Conservation (phyloP, 35 echinoderm and acorn worm species). For the Acanthaster planci region DNA sequence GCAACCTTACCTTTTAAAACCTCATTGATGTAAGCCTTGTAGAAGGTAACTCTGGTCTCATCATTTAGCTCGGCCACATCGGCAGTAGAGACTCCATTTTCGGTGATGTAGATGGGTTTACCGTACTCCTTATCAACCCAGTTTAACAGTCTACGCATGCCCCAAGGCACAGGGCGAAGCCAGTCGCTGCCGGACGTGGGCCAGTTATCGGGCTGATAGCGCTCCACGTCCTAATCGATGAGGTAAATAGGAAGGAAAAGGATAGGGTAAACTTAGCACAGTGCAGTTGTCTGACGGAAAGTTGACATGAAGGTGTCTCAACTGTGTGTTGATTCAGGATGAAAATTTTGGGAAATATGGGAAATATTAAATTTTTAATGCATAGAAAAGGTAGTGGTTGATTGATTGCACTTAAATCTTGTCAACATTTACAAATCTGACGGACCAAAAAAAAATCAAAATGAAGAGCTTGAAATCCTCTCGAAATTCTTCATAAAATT, state of each 20-base stretch:
- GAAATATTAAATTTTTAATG: too few species aligned
- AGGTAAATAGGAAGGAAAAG: background rate
- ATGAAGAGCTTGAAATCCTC: too few species aligned
- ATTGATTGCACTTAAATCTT: too few species aligned
- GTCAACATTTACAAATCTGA: too few species aligned
- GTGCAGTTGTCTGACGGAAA: too few species aligned
- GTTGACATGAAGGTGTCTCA: too few species aligned
- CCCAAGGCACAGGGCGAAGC: slow-evolving; percentile 94
- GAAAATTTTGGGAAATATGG: too few species aligned
- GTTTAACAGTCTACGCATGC: slow-evolving; percentile 72
- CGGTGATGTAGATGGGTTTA: slow-evolving; percentile 88
- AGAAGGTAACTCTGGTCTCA: slow-evolving; percentile 49
- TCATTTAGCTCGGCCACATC: slow-evolving; percentile 61
- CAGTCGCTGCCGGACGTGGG: slow-evolving; percentile 71
- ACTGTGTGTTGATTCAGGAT: too few species aligned
- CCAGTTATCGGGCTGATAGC: slow-evolving; percentile 77
- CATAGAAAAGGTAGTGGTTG: too few species aligned
- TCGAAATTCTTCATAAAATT: too few species aligned
- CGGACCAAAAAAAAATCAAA: too few species aligned
- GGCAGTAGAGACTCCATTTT: slow-evolving; percentile 82
- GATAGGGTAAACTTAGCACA: too few species aligned
- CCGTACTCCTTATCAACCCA: slow-evolving; percentile 86
- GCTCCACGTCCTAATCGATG: slow-evolving; percentile 54
- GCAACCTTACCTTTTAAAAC: slow-evolving; percentile 79
- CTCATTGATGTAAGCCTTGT: slow-evolving; percentile 76